Evolutionary conservation across 2,113 vertebrate genomes (phyloP), one percentile per base, ranked within the genome.

Genomic region (Willisornis vidua): DNA sequence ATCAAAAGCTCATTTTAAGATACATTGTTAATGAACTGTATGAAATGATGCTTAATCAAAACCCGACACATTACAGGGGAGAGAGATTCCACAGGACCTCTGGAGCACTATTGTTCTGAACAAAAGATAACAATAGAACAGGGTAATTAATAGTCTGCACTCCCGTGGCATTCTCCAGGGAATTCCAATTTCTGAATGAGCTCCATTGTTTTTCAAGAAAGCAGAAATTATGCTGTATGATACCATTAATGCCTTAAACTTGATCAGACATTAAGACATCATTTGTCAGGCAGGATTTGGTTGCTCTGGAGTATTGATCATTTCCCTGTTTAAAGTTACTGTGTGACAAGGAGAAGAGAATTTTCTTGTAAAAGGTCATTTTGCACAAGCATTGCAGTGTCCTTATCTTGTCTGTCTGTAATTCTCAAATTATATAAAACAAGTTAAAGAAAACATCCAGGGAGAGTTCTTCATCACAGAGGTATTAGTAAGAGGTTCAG

Each of bases 1-100:
- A 97, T 98, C 98, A 98, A 98, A 98, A 98, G 76, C 97, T 97
- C 98, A 98, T 98, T 98, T 98, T 94, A 97, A 98, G 94, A 97
- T 97, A 94, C 96, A 97, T 96, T 98, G 97, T 96, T 98, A 98
- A 98, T 98, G 97, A 98, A 98, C 97, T 98, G 95, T 96, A 96
- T 92, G 95, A 95, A 98, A 98, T 96, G 95, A 97, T 90, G 94
- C 97, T 98, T 98, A 98, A 98, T 98, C 97, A 98, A 98, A 98
- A 93, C 78, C 46, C 3, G 89, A 97, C 97, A 97, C 80, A 93
- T 96, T 80, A 10, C 93, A 96, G 81, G 80, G 93, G 92, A 96
- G 87, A 93, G 71, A 96, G 94, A 92, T 98, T 97, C 91, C 95
- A 54, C 49, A 73, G 95, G 97, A 97, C 97, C 97, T 96, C 77